A percentile compares a stretch with the other conserved stretches of the same genome.
These are phyloP conservation scores for Ophion obscuratus DNA, from an alignment of 2,888 invertebrate species.

Conservation along the genomic window DNA sequence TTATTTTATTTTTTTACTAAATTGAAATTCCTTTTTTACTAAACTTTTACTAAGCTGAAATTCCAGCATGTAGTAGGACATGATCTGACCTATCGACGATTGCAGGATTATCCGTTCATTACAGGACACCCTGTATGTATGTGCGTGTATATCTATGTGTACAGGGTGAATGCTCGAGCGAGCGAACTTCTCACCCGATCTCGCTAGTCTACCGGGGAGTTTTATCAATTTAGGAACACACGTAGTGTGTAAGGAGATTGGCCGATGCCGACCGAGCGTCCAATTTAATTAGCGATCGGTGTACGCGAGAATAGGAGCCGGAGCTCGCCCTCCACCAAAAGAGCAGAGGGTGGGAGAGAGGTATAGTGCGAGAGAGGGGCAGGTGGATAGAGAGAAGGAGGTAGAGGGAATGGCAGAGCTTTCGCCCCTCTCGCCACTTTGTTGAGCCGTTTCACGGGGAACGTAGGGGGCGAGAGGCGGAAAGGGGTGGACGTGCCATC, in stretches of 20 bases:
- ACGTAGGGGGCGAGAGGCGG: constrained; percentile 27
- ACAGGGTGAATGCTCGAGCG: constrained; percentile 44
- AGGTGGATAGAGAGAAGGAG: constrained; percentile 17
- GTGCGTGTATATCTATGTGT: constrained; percentile 1
- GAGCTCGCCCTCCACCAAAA: constrained; percentile 12
- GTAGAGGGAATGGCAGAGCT: constrained; percentile 11
- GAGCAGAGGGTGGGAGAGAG: constrained; percentile 1
- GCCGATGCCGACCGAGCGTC: constrained; percentile 66
- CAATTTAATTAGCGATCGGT: constrained; percentile 69
- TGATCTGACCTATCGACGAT: no score
- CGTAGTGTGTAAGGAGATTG: constrained; percentile 68
- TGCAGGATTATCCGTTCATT: no score
- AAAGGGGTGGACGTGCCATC: constrained; percentile 54
- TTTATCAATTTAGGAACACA: constrained; percentile 69
- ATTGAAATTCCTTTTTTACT: no score
- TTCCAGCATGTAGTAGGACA: no score
- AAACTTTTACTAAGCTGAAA: no score
- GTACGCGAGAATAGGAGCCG: constrained; percentile 51
- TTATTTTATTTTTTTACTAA: no score
- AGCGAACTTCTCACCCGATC: constrained; percentile 52
- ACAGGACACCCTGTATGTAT: background rate
- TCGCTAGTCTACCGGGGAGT: constrained; percentile 57
- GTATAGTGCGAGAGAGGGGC: background rate
- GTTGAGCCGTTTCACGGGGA: constrained; percentile 24
- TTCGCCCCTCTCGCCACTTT: constrained; percentile 34